These are phyloP conservation scores for Acromyrmex heyeri DNA, from an alignment of 1,140 invertebrate species.

Conservation along the genomic window DNA sequence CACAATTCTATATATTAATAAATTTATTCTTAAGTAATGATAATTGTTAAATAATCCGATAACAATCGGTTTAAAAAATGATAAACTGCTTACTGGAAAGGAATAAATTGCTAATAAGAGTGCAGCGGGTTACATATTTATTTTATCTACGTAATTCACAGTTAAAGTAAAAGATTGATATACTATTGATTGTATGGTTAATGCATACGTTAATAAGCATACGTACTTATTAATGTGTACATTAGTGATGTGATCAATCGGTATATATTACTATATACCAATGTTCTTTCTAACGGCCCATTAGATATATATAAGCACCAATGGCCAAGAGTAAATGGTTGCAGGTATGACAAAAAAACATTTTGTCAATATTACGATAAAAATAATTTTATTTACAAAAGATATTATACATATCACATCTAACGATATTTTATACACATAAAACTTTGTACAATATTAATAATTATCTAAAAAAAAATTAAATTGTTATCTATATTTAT, in stretches of 20 bases:
- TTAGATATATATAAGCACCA: not conserved
- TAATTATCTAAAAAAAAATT: not conserved
- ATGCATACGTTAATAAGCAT: not conserved
- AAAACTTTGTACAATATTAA: constrained; percentile 15
- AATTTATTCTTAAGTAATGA: constrained; percentile 21
- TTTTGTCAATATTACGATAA: constrained; percentile 47
- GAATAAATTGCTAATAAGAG: constrained; percentile 5
- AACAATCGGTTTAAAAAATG: not conserved
- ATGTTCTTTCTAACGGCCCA: not conserved
- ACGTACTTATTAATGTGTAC: not conserved
- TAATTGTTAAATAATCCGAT: constrained; percentile 6
- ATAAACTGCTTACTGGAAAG: not conserved
- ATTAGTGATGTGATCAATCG: not conserved
- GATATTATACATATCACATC: constrained; percentile 27
- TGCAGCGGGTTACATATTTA: not conserved
- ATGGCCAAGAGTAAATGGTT: not conserved
- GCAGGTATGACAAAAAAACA: not conserved
- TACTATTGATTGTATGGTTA: not conserved
- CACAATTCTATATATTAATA: constrained; percentile 24
- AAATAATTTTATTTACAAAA: constrained; percentile 61
- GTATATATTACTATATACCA: not conserved
- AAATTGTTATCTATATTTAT: constrained; percentile 14
- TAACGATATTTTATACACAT: constrained; percentile 14
- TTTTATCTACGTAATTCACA: constrained; percentile 20
- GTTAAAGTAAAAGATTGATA: not conserved